Percentiles rank a stretch among this genome's conserved stretches.
These are phyloP conservation scores for Ammodytes dubius DNA, from an alignment of 2,113 vertebrate genomes.

Conservation along the genomic window DNA sequence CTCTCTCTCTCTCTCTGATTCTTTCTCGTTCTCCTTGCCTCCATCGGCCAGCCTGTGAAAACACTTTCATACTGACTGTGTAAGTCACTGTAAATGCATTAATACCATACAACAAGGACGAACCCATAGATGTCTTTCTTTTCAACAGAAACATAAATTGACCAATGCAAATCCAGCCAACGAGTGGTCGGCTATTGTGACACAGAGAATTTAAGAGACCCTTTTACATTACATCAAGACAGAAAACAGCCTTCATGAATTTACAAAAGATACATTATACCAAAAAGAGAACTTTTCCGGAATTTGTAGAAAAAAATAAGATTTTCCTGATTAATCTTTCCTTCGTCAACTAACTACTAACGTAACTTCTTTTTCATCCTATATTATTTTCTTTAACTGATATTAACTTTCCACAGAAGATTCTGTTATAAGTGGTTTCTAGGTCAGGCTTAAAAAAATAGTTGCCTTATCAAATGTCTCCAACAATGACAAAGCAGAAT, in stretches of 20 bases:
- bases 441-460: neutral
- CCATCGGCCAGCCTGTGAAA: neutral
- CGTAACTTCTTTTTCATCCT: neutral
- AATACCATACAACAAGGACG: neutral
- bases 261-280: neutral
- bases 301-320: neutral
- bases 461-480: neutral
- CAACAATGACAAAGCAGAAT: conserved; percentile 8
- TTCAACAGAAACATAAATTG: neutral
- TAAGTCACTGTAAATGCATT: conserved; percentile 11
- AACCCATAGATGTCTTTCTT: neutral
- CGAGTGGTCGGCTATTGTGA: too few relatives aligned
- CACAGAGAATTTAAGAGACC: neutral
- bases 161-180: neutral
- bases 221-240: neutral
- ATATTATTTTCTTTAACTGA: neutral
- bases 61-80: neutral
- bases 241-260: neutral
- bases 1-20: conserved; percentile 5
- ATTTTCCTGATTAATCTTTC: neutral
- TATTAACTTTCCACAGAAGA: neutral
- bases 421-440: neutral
- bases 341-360: neutral
- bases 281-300: neutral
- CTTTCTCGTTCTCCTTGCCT: conserved; percentile 10